Base-by-base conservation (phyloP, 2,113 vertebrate genomes). In the Callocephalon fimbriatum region DNA sequence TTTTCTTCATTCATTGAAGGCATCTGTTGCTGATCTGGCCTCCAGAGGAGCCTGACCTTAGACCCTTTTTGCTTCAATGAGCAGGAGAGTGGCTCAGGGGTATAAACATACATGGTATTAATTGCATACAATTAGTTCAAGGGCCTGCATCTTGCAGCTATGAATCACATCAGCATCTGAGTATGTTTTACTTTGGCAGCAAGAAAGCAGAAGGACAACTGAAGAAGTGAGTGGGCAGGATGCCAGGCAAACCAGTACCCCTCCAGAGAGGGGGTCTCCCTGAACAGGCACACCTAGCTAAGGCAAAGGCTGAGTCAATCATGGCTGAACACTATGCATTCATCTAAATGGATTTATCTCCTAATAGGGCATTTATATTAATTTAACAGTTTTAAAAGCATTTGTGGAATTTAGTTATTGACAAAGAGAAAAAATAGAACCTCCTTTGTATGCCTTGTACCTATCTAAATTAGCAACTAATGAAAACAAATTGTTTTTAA, bases 401-500 rank as follows among this genome's bases (percentile, higher is more conserved):
- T 96, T 97, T 94, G 45, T 72, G 83, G 97, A 94, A 96, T 94
- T 94, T 95, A 50, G 86, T 90, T 95, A 86, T 67, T 93, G 91
- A 93, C 84, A 96, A 95, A 90, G 54, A 17, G 29, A 83, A 90
- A 83, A 96, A 95, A 47, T 3, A 95, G 78, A 95, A 95, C 93
- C 75, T 95, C 92, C 93, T 91, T 75, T 94, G 75, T 71, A 88
- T 96, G 93, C 96, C 94, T 93, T 88, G 74, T 95, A 96, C 96
- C 96, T 93, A 94, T 88, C 75, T 90, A 96, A 97, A 98, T 98
- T 96, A 98, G 89, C 80, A 96, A 95, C 96, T 98, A 98, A 98
- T 98, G 97, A 98, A 98, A 98, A 97, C 97, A 98, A 98, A 98
- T 97, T 98, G 98, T 98, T 97, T 98, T 98, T 97, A 97, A 97